Base-by-base conservation (phyloP, 35 echinoderm and acorn worm species). In the Lytechinus pictus region DNA sequence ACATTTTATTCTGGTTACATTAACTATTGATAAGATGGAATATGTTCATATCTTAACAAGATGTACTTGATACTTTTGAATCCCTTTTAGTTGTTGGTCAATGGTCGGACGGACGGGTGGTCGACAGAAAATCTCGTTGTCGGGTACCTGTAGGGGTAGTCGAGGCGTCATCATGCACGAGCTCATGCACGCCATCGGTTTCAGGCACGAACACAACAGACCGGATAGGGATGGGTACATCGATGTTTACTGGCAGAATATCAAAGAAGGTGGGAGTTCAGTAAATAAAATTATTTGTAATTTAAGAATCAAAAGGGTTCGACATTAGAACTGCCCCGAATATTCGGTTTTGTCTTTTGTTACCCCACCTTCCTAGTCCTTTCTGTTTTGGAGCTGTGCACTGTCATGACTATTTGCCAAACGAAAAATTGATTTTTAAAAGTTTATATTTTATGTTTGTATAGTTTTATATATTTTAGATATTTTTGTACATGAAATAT, bases 101-200 rank as follows among this genome's bases (percentile, higher is more conserved):
- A 96, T 96, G 94, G 95, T 97, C 27, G 97, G 97, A 27, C 71
- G 97, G n/a, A 95, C 96, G 29, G 95, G 95, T 87, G 95, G 95
- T 16, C 86, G 94, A 89, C 97, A 97, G 86, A 96, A 96, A 56
- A 96, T 97, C 91, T 97, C 97, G 51, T 89, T 97, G 12, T 94
- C 94, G 53, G 94, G 95, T 27, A 96, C 97, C 10, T 97, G 97
- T 61, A 86, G 96, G 91, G 55, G 86, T 16, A 95, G 95, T 61
- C 92, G 95, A 94, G 97, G 97, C 66, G 96, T 95, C 27, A 96
- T 98, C 8, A 98, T 98, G 87, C 97, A 98, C 92, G 97, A 98
- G 61, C 96, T 98, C 9, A 96, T 96, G 94, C 97, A 98, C 61
- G 95, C 96, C 55, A 54, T 98, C 16, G 97, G 97, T 6, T 95